Percentiles rank a stretch among this genome's conserved stretches.
Evolutionary conservation across 64 coral and sea anemone genomes (phyloP).

Genomic region (Stichodactyla mertensii): DNA sequence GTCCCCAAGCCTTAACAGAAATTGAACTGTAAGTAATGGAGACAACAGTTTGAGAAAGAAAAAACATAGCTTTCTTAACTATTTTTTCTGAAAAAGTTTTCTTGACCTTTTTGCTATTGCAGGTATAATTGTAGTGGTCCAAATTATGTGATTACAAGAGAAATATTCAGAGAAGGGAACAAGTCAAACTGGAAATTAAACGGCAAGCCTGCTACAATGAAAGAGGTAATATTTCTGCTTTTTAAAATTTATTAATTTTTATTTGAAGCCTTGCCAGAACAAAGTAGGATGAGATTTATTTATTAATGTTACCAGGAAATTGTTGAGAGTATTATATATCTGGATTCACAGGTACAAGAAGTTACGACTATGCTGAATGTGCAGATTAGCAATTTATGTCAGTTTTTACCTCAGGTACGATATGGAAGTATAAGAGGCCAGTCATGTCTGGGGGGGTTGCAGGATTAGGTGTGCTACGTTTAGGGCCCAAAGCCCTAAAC

Average conservation of each 20-base stretch:
- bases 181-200: slow-evolving; percentile 91
- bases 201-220: slow-evolving; percentile 58
- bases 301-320: too few species aligned
- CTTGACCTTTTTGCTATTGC: neutral
- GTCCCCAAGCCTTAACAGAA: slow-evolving; percentile 41
- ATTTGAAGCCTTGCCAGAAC: neutral
- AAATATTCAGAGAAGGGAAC: slow-evolving; percentile 80
- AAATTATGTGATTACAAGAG: slow-evolving; percentile 82
- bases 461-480: too few species aligned
- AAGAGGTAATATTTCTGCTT: slow-evolving; percentile 43
- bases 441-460: too few species aligned
- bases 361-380: slow-evolving; percentile 73
- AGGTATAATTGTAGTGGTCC: slow-evolving; percentile 63
- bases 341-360: slow-evolving; percentile 69
- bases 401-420: slow-evolving; percentile 89
- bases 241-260: neutral
- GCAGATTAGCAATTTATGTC: slow-evolving; percentile 90
- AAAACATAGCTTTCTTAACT: too few species aligned
- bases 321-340: neutral
- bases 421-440: neutral
- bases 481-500: too few species aligned
- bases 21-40: slow-evolving; percentile 66
- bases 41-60: too few species aligned
- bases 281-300: too few species aligned
- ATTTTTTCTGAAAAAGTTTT: too few species aligned